Conservation (phyloP, 2,113 vertebrate species). For the Scomber scombrus region DNA sequence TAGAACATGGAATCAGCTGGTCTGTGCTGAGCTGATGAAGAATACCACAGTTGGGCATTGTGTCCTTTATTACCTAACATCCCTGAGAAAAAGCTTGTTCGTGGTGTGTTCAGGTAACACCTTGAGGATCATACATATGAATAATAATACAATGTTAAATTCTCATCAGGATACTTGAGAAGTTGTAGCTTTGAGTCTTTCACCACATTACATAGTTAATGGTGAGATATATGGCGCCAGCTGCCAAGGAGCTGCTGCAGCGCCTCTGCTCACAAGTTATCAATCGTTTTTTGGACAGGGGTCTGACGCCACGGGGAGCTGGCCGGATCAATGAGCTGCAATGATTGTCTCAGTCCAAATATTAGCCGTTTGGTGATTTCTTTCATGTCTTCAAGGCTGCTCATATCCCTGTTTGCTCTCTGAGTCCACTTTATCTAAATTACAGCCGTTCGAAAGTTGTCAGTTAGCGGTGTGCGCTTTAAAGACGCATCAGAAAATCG, state of each 20-base stretch:
- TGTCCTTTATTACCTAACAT: no score
- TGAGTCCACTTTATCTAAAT: slow-evolving; percentile 72
- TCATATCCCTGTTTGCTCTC: slow-evolving; percentile 65
- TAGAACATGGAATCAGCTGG: no score
- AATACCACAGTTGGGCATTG: no score
- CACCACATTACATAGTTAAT: background rate
- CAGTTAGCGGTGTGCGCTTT: slow-evolving; percentile 34
- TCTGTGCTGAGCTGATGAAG: no score
- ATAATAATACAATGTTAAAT: no score
- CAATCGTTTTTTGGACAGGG: slow-evolving; percentile 71
- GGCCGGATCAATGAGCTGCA: slow-evolving; percentile 86
- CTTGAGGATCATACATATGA: no score
- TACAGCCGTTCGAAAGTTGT: slow-evolving; percentile 73
- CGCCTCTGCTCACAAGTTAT: slow-evolving; percentile 37
- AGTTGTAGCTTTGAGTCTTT: background rate
- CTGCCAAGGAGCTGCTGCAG: slow-evolving; percentile 27
- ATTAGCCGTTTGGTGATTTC: slow-evolving; percentile 81
- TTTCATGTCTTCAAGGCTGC: slow-evolving; percentile 79
- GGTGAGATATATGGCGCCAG: slow-evolving; percentile 55
- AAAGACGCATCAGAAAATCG: slow-evolving; percentile 25
- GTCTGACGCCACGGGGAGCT: slow-evolving; percentile 75
- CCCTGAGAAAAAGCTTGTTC: no score
- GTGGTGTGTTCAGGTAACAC: no score
- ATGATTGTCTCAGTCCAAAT: slow-evolving; percentile 86
- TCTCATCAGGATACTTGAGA: no score